Percentiles rank a stretch among this genome's conserved stretches.
Conservation (phyloP, 2,113 vertebrate genomes). For the Polypterus bichir region DNA sequence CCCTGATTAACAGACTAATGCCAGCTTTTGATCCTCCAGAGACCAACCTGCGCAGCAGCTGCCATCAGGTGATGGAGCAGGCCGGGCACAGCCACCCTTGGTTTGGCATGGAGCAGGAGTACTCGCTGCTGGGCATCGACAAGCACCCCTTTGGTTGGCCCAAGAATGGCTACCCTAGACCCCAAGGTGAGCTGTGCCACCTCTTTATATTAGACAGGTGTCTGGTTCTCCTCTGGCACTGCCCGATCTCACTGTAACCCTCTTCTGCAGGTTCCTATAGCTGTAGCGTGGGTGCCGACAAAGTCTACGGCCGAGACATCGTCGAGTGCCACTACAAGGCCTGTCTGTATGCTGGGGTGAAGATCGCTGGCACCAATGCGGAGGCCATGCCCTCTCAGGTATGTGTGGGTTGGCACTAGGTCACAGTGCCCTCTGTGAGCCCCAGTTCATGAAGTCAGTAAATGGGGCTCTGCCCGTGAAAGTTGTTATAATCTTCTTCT, state of each 20-base stretch:
- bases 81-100: conserved; percentile 34
- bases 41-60: conserved; percentile 42
- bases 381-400: conserved; percentile 71
- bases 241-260: too few species aligned
- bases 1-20: too few species aligned
- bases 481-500: too few species aligned
- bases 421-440: too few species aligned
- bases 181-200: conserved; percentile 30
- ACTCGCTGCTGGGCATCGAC: conserved; percentile 33
- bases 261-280: conserved; percentile 62
- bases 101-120: conserved; percentile 57
- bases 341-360: conserved; percentile 57
- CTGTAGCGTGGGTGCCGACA: conserved; percentile 67
- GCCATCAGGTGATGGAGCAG: conserved; percentile 41
- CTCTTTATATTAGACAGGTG: too few species aligned
- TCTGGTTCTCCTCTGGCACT: too few species aligned
- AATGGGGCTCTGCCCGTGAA: too few species aligned
- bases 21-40: conserved; percentile 29
- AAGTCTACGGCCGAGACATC: conserved; percentile 62
- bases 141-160: conserved; percentile 50
- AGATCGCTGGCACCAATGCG: conserved; percentile 56
- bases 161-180: conserved; percentile 30
- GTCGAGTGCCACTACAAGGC: conserved; percentile 67
- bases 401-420: background rate
- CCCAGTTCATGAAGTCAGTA: too few species aligned